These are phyloP conservation scores for Magallana gigas DNA, from an alignment of 1,140 invertebrate genomes.

Conservation along the genomic window DNA sequence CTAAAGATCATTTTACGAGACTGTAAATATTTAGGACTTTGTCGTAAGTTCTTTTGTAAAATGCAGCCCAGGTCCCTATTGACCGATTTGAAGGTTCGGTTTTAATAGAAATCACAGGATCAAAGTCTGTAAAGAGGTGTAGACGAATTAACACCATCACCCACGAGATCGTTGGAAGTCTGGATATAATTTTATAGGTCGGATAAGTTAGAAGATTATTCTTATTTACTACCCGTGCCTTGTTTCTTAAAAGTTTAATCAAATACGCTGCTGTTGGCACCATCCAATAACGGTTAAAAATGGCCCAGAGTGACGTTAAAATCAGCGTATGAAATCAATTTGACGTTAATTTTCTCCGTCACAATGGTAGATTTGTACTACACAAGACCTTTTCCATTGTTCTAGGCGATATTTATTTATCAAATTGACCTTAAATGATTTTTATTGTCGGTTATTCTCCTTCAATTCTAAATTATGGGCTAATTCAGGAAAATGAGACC, in stretches of 20 bases:
- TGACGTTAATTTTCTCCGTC: neutral
- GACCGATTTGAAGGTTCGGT: no score
- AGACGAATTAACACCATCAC: no score
- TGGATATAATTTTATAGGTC: neutral
- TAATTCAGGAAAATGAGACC: neutral
- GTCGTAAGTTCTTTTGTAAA: no score
- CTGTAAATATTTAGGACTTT: no score
- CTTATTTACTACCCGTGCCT: neutral
- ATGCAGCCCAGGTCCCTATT: no score
- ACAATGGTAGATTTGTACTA: neutral
- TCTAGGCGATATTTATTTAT: neutral
- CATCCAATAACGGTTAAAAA: neutral
- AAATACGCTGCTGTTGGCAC: neutral
- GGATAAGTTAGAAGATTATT: neutral
- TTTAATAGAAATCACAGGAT: no score
- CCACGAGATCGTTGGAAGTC: no score
- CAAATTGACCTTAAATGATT: neutral
- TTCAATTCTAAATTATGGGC: neutral
- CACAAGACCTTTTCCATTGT: neutral
- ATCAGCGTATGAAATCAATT: neutral
- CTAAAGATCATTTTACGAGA: no score
- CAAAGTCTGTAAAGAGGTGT: no score
- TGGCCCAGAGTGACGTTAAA: neutral
- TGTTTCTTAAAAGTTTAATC: neutral
- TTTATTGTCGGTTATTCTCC: constrained; percentile 13